phyloP scores from a whole-genome alignment of 2,888 invertebrate species.

The Thymelicus lineola region DNA sequence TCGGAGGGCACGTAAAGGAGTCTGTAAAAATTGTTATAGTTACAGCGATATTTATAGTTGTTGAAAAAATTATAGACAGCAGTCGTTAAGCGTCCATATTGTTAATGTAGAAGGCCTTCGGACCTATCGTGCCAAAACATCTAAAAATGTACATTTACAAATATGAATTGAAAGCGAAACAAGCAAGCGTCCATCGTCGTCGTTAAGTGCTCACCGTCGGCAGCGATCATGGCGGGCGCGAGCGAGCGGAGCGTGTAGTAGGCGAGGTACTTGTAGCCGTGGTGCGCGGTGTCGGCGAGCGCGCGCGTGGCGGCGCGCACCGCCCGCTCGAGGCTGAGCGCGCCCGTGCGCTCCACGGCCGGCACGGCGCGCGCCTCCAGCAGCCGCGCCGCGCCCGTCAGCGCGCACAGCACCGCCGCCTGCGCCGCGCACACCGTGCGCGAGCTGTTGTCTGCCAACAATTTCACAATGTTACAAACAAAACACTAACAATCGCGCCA shows the following conservation, averaged over 20 bases:
- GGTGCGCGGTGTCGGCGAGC: constrained; percentile 46
- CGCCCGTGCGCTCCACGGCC: constrained; percentile 39
- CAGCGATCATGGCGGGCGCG: constrained; percentile 53
- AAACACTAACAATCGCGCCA: too few species aligned
- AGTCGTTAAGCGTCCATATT: too few species aligned
- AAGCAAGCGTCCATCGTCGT: too few species aligned
- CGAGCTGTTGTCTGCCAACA: constrained; percentile 16
- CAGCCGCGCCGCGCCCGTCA: constrained; percentile 4
- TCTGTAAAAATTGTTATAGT: too few species aligned
- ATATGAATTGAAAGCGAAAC: too few species aligned
- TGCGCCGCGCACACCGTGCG: constrained; percentile 41
- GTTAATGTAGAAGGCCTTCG: too few species aligned
- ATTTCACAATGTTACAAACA: too few species aligned
- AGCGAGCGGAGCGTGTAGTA: constrained; percentile 49
- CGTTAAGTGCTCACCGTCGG: constrained; percentile 54
- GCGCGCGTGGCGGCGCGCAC: constrained; percentile 35
- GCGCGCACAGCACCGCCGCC: constrained; percentile 28
- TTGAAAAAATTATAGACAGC: too few species aligned
- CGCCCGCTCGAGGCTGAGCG: constrained; percentile 20
- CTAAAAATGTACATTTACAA: too few species aligned
- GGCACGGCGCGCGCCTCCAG: constrained; percentile 26
- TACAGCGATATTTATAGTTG: too few species aligned
- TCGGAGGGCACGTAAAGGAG: too few species aligned
- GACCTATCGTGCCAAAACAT: too few species aligned
- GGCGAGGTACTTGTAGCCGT: constrained; percentile 55